phyloP scores from a whole-genome alignment of 2,797 vertebrate species.

The Artibeus lituratus region DNA sequence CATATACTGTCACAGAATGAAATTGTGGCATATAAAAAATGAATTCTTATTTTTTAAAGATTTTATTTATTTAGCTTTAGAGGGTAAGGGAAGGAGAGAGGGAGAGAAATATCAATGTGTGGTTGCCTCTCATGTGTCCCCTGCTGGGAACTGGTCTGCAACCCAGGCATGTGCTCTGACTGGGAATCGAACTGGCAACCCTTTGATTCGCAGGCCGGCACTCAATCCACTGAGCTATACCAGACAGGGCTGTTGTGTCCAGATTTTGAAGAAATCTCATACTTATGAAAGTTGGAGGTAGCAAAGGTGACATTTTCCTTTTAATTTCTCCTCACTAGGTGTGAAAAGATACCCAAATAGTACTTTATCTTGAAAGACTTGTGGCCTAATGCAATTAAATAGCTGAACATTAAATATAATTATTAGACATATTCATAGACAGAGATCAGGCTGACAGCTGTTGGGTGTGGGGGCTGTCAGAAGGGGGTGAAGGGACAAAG shows the following conservation, averaged over 20 bases:
- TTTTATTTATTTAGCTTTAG: too few species aligned
- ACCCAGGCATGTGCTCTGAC: too few species aligned
- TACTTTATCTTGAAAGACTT: conserved; percentile 5
- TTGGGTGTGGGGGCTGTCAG: neutral
- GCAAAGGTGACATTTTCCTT: conserved; percentile 15
- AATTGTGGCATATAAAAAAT: neutral
- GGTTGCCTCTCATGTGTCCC: too few species aligned
- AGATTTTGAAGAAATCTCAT: neutral
- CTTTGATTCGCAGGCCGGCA: too few species aligned
- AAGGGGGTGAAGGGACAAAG: neutral
- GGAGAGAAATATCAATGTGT: too few species aligned
- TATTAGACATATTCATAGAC: neutral
- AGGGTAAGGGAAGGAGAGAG: too few species aligned
- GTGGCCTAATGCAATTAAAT: neutral
- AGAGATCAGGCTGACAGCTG: neutral
- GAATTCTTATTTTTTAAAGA: neutral
- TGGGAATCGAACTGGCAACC: too few species aligned
- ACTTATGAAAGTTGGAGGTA: neutral
- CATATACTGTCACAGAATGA: neutral
- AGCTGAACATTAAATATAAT: neutral
- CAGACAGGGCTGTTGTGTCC: neutral
- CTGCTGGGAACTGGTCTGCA: too few species aligned
- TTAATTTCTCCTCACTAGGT: conserved; percentile 9
- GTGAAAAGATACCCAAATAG: neutral
- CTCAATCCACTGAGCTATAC: too few species aligned